phyloP scores from a whole-genome alignment of 2,888 invertebrate genomes.

The Geotrupes spiniger region DNA sequence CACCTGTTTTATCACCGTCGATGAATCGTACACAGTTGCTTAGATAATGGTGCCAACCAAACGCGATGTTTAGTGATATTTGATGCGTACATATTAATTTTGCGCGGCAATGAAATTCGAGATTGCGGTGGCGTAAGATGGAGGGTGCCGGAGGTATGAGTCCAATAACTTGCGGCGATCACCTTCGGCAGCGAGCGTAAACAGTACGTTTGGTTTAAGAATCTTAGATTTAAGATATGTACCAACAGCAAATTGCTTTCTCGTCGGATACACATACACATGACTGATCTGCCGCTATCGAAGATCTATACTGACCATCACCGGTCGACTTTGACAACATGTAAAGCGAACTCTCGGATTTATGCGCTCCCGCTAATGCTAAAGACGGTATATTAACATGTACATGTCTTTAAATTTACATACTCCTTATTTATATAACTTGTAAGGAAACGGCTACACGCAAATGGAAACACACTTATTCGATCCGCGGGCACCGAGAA shows the following conservation, averaged over 20 bases:
- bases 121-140: no score
- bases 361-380: conserved; percentile 26
- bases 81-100: no score
- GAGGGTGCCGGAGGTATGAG: no score
- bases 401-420: conserved; percentile 8
- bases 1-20: no score
- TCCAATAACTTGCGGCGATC: no score
- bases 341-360: conserved; percentile 23
- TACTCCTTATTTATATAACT: conserved; percentile 9
- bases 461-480: no score
- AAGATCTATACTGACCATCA: conserved; percentile 28
- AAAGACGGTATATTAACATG: conserved; percentile 16
- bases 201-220: conserved; percentile 18
- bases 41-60: no score
- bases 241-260: conserved; percentile 41
- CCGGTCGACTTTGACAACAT: conserved; percentile 23
- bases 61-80: no score
- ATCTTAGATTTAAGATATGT: conserved; percentile 35
- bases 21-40: no score
- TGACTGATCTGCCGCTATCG: conserved; percentile 37
- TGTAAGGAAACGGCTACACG: neutral
- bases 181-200: neutral
- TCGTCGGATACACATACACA: conserved; percentile 35
- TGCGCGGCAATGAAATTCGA: no score
- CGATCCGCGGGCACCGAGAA: no score